Evolutionary conservation across 2,888 invertebrate genomes (phyloP).

Genomic region (Dysmachus trigonus): DNA sequence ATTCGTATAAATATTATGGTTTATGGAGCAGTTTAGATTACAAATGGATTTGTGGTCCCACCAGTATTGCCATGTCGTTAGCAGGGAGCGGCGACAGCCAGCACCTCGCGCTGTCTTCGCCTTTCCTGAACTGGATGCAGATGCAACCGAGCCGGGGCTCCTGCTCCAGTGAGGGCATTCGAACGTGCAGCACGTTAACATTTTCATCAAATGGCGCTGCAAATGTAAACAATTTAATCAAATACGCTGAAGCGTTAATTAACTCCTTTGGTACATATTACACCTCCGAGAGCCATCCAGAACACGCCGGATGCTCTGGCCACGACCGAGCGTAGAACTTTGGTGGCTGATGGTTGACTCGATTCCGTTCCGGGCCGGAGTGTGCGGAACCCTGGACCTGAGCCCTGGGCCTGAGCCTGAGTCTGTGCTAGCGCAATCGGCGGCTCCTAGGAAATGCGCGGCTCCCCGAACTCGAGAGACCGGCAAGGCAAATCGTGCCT

Average conservation of each 20-base stretch:
- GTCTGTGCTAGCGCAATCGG: neutral
- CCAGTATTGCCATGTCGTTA: neutral
- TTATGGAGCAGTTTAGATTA: neutral
- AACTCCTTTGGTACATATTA: conserved; percentile 45
- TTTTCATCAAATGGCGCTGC: conserved; percentile 44
- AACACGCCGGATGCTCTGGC: neutral
- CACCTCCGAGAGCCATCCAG: conserved; percentile 37
- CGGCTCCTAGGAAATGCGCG: conserved; percentile 27
- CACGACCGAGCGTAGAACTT: neutral
- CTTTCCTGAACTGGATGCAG: neutral
- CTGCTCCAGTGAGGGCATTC: neutral
- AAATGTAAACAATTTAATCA: conserved; percentile 49
- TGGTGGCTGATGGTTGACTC: neutral
- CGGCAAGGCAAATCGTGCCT: conserved; percentile 44
- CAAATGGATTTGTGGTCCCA: neutral
- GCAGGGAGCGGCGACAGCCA: neutral
- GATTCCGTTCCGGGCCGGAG: neutral
- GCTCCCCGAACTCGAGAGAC: neutral
- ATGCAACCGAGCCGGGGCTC: neutral
- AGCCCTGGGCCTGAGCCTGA: neutral
- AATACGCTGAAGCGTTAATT: conserved; percentile 47
- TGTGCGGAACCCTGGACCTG: neutral
- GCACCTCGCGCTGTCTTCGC: neutral
- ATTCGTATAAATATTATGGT: too few species aligned
- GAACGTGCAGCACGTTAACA: conserved; percentile 19